Conservation (phyloP, 1,140 invertebrate genomes). For the Drosophila santomea region DNA sequence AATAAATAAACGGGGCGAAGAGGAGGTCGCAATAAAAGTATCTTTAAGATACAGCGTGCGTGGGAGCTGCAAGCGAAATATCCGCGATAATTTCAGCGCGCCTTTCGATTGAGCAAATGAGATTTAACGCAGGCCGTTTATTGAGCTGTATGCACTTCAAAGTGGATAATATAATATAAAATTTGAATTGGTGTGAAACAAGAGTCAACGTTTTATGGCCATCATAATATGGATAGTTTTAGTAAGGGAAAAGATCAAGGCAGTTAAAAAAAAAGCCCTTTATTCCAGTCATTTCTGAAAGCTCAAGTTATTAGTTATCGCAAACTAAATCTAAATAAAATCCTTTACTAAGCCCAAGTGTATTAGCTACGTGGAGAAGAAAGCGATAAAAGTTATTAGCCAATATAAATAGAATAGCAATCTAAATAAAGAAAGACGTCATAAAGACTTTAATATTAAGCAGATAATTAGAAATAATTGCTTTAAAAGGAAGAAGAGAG, state of each 20-base stretch:
- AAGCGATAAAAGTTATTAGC: neutral
- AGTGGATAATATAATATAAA: neutral
- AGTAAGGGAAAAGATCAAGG: neutral
- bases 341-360: neutral
- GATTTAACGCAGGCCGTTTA: constrained; percentile 27
- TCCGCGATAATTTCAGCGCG: constrained; percentile 50
- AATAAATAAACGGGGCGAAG: constrained; percentile 1
- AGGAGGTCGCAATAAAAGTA: constrained; percentile 23
- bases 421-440: neutral
- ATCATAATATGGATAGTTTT: constrained; percentile 20
- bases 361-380: neutral
- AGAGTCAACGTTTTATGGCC: constrained; percentile 38
- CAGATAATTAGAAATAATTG: neutral
- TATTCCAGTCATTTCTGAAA: too few relatives aligned
- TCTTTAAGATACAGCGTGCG: constrained; percentile 44
- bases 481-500: too few relatives aligned
- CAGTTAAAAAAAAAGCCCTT: neutral
- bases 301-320: neutral
- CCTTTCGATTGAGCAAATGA: constrained; percentile 49
- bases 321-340: neutral
- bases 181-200: constrained; percentile 19
- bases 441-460: neutral
- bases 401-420: neutral
- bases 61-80: constrained; percentile 34
- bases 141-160: constrained; percentile 26